A percentile compares a stretch with the other conserved stretches of the same genome.
Conservation (phyloP, 2,113 vertebrate species). For the Grammomys dolichurus region DNA sequence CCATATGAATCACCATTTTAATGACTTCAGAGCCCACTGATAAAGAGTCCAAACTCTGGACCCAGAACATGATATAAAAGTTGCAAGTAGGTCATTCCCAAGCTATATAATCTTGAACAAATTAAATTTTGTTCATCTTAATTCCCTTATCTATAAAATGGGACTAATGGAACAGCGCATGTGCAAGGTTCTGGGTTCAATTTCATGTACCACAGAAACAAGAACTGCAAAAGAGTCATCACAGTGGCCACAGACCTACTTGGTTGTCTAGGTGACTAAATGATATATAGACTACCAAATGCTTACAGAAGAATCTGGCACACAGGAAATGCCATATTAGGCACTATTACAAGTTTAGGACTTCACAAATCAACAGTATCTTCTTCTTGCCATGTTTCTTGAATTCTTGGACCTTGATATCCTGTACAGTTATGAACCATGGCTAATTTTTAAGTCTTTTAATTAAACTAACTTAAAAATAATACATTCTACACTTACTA, state of each 20-base stretch:
- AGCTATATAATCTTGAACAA: constrained; percentile 28
- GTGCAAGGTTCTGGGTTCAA: not conserved
- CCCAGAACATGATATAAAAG: constrained; percentile 53
- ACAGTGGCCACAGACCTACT: not conserved
- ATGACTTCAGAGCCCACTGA: constrained; percentile 26
- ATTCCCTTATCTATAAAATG: constrained; percentile 57
- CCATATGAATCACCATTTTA: constrained; percentile 51
- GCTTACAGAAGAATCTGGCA: constrained; percentile 4
- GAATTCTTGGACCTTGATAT: not conserved
- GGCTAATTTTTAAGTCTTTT: constrained; percentile 41
- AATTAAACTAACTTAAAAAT: constrained; percentile 50
- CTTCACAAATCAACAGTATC: not conserved
- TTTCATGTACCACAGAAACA: not conserved
- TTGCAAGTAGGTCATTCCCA: not conserved
- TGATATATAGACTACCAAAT: not conserved
- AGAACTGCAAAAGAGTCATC: not conserved
- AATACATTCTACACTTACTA: constrained; percentile 59
- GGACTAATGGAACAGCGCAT: not conserved
- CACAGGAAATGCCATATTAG: not conserved
- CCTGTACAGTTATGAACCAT: not conserved
- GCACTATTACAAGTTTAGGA: constrained; percentile 19
- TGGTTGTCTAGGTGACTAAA: constrained; percentile 12
- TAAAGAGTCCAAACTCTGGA: constrained; percentile 35
- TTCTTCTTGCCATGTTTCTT: not conserved
- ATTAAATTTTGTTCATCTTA: constrained; percentile 27